A percentile compares a stretch with the other conserved stretches of the same genome.
Evolutionary conservation across 1,140 invertebrate genomes (phyloP).

Genomic region (Amyelois transitella): DNA sequence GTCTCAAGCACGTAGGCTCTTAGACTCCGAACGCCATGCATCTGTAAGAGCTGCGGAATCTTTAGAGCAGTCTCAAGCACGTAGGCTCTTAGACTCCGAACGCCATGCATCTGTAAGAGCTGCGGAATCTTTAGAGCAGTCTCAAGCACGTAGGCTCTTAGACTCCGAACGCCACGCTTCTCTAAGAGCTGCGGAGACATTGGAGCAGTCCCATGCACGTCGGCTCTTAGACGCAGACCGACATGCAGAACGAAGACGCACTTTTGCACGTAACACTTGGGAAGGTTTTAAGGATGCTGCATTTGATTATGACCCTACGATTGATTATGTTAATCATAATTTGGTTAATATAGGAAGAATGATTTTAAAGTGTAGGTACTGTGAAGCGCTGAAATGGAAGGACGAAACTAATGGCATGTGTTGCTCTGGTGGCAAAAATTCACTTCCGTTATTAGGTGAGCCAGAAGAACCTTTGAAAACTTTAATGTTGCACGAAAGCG

Average conservation of each 20-base stretch:
- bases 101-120: constrained; percentile 19
- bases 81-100: constrained; percentile 10
- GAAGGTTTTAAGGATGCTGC: constrained; percentile 23
- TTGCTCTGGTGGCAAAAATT: too few species aligned
- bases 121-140: constrained; percentile 5
- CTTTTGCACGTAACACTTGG: constrained; percentile 20
- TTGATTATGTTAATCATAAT: constrained; percentile 22
- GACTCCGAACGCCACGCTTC: constrained; percentile 21
- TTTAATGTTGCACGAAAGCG: constrained; percentile 20
- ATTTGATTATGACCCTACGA: constrained; percentile 27
- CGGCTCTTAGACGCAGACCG: constrained; percentile 16
- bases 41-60: constrained; percentile 20
- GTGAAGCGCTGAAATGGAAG: constrained; percentile 43
- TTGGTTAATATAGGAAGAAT: constrained; percentile 26
- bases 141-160: background rate
- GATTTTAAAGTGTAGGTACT: constrained; percentile 28
- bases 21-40: constrained; percentile 17
- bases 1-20: constrained; percentile 4
- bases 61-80: constrained; percentile 8
- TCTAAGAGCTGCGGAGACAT: constrained; percentile 16
- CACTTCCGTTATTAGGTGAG: constrained; percentile 22
- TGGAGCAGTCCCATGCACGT: constrained; percentile 15
- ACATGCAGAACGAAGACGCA: constrained; percentile 15
- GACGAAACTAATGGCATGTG: constrained; percentile 37
- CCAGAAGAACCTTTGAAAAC: constrained; percentile 29